Evolutionary conservation across 2,888 invertebrate genomes (phyloP).

Genomic region (Stenotaenia linearis): DNA sequence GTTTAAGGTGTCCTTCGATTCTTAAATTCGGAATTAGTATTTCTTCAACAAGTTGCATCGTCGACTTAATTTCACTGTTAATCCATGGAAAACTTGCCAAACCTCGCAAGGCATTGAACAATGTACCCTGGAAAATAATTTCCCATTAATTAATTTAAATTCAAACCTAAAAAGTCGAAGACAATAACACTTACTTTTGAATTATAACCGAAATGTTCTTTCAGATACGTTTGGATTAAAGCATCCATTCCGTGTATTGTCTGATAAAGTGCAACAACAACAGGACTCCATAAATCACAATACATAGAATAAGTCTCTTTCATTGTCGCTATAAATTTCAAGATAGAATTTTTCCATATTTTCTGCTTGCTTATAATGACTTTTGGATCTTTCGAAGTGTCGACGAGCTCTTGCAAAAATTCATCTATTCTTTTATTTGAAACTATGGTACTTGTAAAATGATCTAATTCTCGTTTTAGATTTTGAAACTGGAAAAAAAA

Average conservation of each 20-base stretch:
- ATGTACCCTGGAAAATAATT: background rate
- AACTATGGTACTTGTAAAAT: conserved; percentile 33
- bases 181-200: conserved; percentile 26
- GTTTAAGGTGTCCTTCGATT: background rate
- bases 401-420: background rate
- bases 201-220: background rate
- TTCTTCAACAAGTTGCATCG: background rate
- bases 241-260: conserved; percentile 39
- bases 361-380: background rate
- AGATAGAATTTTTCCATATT: conserved; percentile 30
- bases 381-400: background rate
- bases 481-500: conserved; percentile 45
- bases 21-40: background rate
- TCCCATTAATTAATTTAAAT: background rate
- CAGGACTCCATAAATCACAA: conserved; percentile 68
- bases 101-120: background rate
- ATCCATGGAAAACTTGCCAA: conserved; percentile 31
- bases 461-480: conserved; percentile 48
- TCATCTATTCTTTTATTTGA: background rate
- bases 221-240: conserved; percentile 32
- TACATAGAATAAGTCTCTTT: conserved; percentile 55
- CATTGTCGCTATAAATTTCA: conserved; percentile 46
- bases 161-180: conserved; percentile 14
- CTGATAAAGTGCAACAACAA: conserved; percentile 35
- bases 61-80: background rate